phyloP scores from a whole-genome alignment of 2,797 vertebrate genomes.

The Lerista edwardsae region DNA sequence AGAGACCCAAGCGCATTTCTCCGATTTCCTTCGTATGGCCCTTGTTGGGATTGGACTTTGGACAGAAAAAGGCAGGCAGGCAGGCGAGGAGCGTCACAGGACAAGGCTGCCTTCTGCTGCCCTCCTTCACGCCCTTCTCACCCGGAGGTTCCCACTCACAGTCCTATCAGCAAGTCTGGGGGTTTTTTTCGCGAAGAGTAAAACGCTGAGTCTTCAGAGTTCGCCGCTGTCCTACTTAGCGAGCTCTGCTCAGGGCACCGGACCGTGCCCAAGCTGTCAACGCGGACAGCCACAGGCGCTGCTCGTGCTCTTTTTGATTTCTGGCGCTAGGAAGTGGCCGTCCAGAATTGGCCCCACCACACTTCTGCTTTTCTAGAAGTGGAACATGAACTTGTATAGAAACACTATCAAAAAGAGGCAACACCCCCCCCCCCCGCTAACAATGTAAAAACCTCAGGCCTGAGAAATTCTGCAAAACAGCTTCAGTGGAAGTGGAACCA shows the following conservation, averaged over 20 bases:
- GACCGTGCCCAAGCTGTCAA: neutral
- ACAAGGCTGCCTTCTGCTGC: neutral
- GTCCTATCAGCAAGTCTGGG: neutral
- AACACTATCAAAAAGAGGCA: neutral
- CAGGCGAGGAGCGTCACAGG: too few species aligned
- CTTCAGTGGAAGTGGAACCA: conserved; percentile 50
- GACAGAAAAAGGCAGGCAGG: too few species aligned
- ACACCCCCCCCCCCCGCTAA: neutral
- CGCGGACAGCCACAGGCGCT: neutral
- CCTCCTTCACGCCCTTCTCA: neutral
- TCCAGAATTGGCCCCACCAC: neutral
- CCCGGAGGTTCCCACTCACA: neutral
- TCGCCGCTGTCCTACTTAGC: neutral
- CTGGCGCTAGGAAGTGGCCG: neutral
- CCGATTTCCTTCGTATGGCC: too few species aligned
- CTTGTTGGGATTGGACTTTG: too few species aligned
- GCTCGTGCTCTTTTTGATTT: neutral
- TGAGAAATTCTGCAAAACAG: conserved; percentile 39
- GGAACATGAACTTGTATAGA: conserved; percentile 4
- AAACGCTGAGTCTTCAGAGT: neutral
- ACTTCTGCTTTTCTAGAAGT: neutral
- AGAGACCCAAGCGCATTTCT: too few species aligned
- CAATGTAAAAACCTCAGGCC: conserved; percentile 2
- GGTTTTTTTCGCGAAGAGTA: neutral
- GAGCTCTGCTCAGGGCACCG: neutral